Conservation (phyloP, 2,797 vertebrate species). For the Protosalanx chinensis region DNA sequence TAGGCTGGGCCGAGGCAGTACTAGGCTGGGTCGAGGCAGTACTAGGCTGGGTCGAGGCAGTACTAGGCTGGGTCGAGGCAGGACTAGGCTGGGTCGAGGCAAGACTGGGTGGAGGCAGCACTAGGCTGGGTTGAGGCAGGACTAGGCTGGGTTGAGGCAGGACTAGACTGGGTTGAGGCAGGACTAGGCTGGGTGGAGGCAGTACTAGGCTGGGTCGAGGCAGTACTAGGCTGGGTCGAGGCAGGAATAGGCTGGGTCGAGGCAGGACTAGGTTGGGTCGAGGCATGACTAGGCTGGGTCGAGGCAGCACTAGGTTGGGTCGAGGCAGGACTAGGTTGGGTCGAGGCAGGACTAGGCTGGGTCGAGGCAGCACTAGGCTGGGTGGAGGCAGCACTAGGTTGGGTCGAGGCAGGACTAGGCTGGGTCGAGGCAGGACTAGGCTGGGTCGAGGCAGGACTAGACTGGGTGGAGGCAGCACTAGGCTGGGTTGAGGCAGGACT, state of each 20-base stretch:
- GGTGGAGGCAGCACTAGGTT: not conserved
- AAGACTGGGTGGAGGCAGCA: too few species aligned
- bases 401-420: too few species aligned
- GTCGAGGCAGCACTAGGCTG: too few species aligned
- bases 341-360: not conserved
- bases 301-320: not conserved
- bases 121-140: not conserved
- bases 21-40: not conserved
- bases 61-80: too few species aligned
- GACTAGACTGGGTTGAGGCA: not conserved
- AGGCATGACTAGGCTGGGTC: not conserved
- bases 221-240: not conserved
- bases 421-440: not conserved
- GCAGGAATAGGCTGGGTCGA: not conserved
- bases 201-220: not conserved
- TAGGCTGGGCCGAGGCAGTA: not conserved
- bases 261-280: not conserved
- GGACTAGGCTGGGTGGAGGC: not conserved
- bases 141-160: not conserved
- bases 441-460: not conserved
- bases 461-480: not conserved
- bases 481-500: not conserved
- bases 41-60: not conserved
- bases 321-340: not conserved
- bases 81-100: not conserved